Percentiles rank a stretch among this genome's conserved stretches.
Conservation (phyloP, 2,888 invertebrate species). For the Lordiphosa andalusiaca region DNA sequence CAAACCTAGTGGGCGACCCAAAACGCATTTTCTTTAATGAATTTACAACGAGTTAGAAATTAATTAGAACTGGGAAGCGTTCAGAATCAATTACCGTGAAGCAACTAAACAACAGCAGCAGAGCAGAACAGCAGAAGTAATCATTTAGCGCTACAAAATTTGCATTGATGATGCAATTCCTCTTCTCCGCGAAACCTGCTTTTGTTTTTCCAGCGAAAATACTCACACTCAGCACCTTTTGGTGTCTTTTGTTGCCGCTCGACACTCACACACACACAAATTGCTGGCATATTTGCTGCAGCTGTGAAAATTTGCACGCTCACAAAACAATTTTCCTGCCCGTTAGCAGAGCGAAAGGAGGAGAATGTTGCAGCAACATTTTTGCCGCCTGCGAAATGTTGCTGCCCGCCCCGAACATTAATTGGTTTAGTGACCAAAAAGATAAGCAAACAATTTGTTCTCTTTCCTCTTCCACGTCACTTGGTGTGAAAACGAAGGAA, state of each 20-base stretch:
- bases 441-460: conserved; percentile 67
- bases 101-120: conserved; percentile 28
- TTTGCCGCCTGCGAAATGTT: conserved; percentile 59
- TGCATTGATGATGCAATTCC: conserved; percentile 72
- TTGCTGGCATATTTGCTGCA: conserved; percentile 66
- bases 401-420: conserved; percentile 56
- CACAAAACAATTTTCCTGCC: conserved; percentile 65
- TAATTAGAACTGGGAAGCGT: conserved; percentile 51
- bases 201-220: conserved; percentile 55
- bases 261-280: conserved; percentile 56
- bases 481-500: neutral
- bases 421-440: conserved; percentile 68
- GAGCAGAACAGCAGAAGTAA: conserved; percentile 26
- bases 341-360: conserved; percentile 56
- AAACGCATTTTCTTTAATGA: conserved; percentile 52
- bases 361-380: conserved; percentile 60
- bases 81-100: conserved; percentile 61
- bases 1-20: conserved; percentile 51
- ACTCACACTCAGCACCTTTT: conserved; percentile 20
- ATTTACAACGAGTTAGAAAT: conserved; percentile 63
- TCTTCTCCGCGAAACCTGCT: conserved; percentile 30
- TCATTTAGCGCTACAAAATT: conserved; percentile 55
- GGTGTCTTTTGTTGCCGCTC: conserved; percentile 44
- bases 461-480: conserved; percentile 9
- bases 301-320: conserved; percentile 75